A percentile compares a stretch with the other conserved stretches of the same genome.
Conservation (phyloP, 2,888 invertebrate species). For the Sepiola atlantica region DNA sequence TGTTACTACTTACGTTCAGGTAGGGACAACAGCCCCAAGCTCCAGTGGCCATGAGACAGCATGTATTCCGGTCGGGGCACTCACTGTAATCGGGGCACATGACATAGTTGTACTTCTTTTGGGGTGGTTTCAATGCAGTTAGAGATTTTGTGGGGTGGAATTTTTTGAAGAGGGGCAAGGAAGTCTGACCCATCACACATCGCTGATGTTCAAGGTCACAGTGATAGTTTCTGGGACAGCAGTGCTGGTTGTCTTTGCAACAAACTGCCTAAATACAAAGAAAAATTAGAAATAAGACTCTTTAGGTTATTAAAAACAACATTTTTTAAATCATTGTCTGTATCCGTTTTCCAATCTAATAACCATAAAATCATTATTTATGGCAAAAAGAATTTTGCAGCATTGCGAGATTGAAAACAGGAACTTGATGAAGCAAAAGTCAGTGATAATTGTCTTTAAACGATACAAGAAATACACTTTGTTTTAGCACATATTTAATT, state of each 20-base stretch:
- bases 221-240: slow-evolving; percentile 56
- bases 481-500: too few species aligned
- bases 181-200: neutral
- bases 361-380: too few species aligned
- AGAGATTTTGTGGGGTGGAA: neutral
- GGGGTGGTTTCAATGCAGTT: neutral
- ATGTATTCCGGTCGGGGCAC: slow-evolving; percentile 46
- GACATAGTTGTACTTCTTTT: slow-evolving; percentile 48
- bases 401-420: too few species aligned
- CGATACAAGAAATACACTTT: too few species aligned
- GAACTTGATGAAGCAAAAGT: too few species aligned
- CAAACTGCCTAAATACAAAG: slow-evolving; percentile 64
- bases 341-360: too few species aligned
- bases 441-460: too few species aligned
- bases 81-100: slow-evolving; percentile 54
- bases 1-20: slow-evolving; percentile 42
- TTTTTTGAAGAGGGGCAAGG: neutral
- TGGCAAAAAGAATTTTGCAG: too few species aligned
- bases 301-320: too few species aligned
- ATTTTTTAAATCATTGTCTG: neutral
- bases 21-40: slow-evolving; percentile 48
- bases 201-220: slow-evolving; percentile 55
- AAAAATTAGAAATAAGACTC: neutral
- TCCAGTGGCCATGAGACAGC: slow-evolving; percentile 46
- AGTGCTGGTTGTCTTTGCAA: slow-evolving; percentile 68